A percentile compares a stretch with the other conserved stretches of the same genome.
Evolutionary conservation across 2,888 invertebrate genomes (phyloP).

Genomic region (Drosophila algonquin): DNA sequence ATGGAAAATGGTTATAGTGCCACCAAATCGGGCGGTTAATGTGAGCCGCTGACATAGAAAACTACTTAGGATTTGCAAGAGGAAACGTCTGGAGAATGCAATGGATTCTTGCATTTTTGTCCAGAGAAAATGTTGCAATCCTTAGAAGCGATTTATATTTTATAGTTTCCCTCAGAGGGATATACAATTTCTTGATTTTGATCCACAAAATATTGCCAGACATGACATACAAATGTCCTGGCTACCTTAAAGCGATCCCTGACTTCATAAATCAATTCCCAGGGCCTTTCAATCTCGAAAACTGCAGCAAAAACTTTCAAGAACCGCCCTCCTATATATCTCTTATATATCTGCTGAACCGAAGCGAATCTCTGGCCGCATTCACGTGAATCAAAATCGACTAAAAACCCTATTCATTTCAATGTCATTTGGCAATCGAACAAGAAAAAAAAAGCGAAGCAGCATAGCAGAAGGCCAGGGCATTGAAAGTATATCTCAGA

Average conservation of each 20-base stretch:
- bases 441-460: slow-evolving; percentile 18
- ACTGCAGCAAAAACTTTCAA: slow-evolving; percentile 5
- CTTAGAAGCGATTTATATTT: background rate
- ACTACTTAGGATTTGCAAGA: slow-evolving; percentile 50
- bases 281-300: background rate
- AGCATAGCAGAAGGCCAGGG: slow-evolving; percentile 26
- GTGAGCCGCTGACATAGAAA: slow-evolving; percentile 58
- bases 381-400: slow-evolving; percentile 9
- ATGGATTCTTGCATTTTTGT: background rate
- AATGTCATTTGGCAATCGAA: slow-evolving; percentile 60
- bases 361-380: slow-evolving; percentile 25
- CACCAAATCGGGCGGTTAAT: slow-evolving; percentile 54
- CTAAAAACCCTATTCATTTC: slow-evolving; percentile 43
- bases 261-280: slow-evolving; percentile 6
- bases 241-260: no score
- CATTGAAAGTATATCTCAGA: slow-evolving; percentile 48
- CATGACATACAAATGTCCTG: background rate
- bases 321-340: slow-evolving; percentile 33
- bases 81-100: background rate
- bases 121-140: background rate
- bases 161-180: background rate
- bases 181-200: background rate
- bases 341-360: slow-evolving; percentile 35
- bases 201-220: background rate
- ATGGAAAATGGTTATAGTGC: slow-evolving; percentile 49